Evolutionary conservation across 2,113 vertebrate species (phyloP).

Genomic region (Limnothrissa miodon): DNA sequence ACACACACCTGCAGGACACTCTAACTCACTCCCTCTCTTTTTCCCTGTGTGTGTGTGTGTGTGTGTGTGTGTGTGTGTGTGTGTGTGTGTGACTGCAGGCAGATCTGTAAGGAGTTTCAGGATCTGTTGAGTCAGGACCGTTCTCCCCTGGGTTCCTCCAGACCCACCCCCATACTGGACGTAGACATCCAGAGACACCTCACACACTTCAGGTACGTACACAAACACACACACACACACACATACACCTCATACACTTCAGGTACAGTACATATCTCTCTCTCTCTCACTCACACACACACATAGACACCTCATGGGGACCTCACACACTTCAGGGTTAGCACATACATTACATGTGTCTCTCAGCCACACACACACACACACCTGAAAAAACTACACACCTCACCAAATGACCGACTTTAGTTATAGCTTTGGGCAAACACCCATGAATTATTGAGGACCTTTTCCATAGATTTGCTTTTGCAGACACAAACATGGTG

Average conservation of each 20-base stretch:
- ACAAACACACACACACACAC: background rate
- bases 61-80: conserved; percentile 16
- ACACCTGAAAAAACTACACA: background rate
- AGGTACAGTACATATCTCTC: too few relatives aligned
- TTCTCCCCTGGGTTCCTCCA: conserved; percentile 93
- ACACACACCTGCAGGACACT: background rate
- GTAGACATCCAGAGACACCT: conserved; percentile 99
- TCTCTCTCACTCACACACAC: background rate
- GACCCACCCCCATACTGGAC: conserved; percentile 97
- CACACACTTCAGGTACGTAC: conserved; percentile 33
- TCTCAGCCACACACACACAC: background rate
- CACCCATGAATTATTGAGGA: background rate
- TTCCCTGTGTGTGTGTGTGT: background rate
- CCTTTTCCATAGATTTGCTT: background rate
- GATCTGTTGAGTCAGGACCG: conserved; percentile 96
- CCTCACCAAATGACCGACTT: conserved; percentile 1
- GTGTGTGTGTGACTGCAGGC: conserved; percentile 68
- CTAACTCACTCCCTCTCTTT: background rate
- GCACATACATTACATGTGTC: too few relatives aligned
- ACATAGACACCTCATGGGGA: background rate
- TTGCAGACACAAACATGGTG: background rate
- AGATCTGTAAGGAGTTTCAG: conserved; percentile 99
- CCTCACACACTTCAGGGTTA: too few relatives aligned
- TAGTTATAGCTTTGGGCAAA: background rate
- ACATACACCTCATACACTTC: background rate